Percentiles rank a stretch among this genome's conserved stretches.
Conservation (phyloP, 2,797 vertebrate species). For the Ctenopoma kingsleyae region DNA sequence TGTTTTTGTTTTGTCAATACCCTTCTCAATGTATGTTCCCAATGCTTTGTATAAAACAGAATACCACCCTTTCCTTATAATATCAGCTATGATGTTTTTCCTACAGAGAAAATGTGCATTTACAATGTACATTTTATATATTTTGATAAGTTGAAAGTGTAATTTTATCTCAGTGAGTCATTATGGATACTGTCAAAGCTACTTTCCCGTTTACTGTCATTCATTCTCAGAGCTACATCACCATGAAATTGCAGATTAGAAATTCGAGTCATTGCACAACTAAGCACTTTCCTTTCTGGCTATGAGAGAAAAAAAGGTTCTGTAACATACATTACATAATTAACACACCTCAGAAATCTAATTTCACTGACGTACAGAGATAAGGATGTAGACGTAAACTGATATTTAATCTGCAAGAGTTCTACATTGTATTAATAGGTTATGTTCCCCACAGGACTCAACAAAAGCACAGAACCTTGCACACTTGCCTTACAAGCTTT, state of each 20-base stretch:
- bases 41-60: background rate
- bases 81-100: background rate
- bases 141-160: slow-evolving; percentile 1
- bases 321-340: background rate
- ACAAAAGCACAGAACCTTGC: slow-evolving; percentile 19
- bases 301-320: background rate
- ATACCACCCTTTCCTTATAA: background rate
- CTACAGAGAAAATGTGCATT: background rate
- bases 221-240: slow-evolving; percentile 6
- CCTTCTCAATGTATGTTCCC: background rate
- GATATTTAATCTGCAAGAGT: background rate
- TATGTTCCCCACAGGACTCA: slow-evolving; percentile 40
- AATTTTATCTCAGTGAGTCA: slow-evolving; percentile 7
- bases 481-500: slow-evolving; percentile 44
- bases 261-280: background rate
- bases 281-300: background rate
- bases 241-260: slow-evolving; percentile 26
- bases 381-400: background rate
- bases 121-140: slow-evolving; percentile 9
- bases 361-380: background rate
- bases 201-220: slow-evolving; percentile 11
- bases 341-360: background rate
- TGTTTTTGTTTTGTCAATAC: background rate
- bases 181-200: slow-evolving; percentile 15
- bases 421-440: background rate